Conservation (phyloP, 2,888 invertebrate genomes). For the Andrena bicolor region DNA sequence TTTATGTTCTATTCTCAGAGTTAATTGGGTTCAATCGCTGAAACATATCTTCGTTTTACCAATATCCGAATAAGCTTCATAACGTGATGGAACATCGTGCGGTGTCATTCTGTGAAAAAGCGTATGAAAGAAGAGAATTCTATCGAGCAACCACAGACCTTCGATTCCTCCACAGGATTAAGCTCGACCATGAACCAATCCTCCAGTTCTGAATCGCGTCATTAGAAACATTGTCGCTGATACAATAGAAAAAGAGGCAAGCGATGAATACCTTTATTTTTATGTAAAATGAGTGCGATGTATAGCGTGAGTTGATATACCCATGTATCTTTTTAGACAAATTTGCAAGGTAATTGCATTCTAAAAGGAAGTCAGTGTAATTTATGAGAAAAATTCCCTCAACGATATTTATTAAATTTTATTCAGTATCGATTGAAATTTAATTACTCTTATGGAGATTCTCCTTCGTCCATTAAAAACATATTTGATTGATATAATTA, state of each 20-base stretch:
- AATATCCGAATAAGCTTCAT: constrained; percentile 19
- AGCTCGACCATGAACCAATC: constrained; percentile 5
- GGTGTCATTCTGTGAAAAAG: neutral
- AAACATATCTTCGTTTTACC: constrained; percentile 41
- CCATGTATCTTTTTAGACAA: too few relatives aligned
- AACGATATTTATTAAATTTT: too few relatives aligned
- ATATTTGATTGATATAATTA: too few relatives aligned
- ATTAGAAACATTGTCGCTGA: neutral
- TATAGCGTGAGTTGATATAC: too few relatives aligned
- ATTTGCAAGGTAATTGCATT: too few relatives aligned
- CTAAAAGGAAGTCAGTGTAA: too few relatives aligned
- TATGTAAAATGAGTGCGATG: neutral
- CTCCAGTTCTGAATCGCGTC: neutral
- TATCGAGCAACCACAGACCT: constrained; percentile 10
- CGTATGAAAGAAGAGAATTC: constrained; percentile 20
- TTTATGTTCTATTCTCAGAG: constrained; percentile 24
- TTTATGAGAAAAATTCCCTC: too few relatives aligned
- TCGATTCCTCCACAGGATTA: constrained; percentile 23
- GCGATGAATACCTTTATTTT: neutral
- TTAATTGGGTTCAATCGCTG: constrained; percentile 48
- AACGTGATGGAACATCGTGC: constrained; percentile 12
- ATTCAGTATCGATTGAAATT: too few relatives aligned
- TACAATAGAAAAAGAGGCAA: neutral
- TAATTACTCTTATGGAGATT: too few relatives aligned
- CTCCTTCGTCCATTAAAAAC: too few relatives aligned